Conservation (phyloP, 2,888 invertebrate genomes). For the Pogonocherus hispidulus region DNA sequence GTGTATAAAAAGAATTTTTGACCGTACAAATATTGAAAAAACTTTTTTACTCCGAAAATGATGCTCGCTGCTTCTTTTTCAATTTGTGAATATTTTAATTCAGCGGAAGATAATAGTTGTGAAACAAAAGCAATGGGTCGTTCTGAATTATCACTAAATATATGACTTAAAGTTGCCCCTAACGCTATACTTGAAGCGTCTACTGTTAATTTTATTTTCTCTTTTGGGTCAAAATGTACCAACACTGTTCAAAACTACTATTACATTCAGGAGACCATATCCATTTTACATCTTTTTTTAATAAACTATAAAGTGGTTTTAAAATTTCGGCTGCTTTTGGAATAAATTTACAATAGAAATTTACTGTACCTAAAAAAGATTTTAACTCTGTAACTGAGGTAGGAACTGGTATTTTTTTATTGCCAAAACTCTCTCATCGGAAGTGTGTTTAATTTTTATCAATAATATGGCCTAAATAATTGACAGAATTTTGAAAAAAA, state of each 20-base stretch:
- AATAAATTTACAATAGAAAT: slow-evolving; percentile 39
- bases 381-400: slow-evolving; percentile 27
- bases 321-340: slow-evolving; percentile 28
- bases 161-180: slow-evolving; percentile 35
- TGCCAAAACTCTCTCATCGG: slow-evolving; percentile 40
- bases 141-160: slow-evolving; percentile 28
- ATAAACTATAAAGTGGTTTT: slow-evolving; percentile 30
- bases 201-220: slow-evolving; percentile 41
- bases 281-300: slow-evolving; percentile 32
- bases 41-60: slow-evolving; percentile 35
- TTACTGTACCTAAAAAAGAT: slow-evolving; percentile 36
- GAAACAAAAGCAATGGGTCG: slow-evolving; percentile 39
- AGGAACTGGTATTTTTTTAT: slow-evolving; percentile 31
- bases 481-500: slow-evolving; percentile 43
- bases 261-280: slow-evolving; percentile 3
- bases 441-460: slow-evolving; percentile 48
- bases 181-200: slow-evolving; percentile 38
- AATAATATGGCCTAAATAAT: slow-evolving; percentile 50
- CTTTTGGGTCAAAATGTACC: slow-evolving; percentile 39
- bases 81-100: slow-evolving; percentile 35
- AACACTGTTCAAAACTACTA: slow-evolving; percentile 2
- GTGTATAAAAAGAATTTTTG: slow-evolving; percentile 11
- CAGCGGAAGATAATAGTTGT: slow-evolving; percentile 28
- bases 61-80: slow-evolving; percentile 36
- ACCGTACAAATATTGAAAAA: slow-evolving; percentile 21